Evolutionary conservation across 1,140 invertebrate species (phyloP).

Genomic region (Drosophila repletoides): DNA sequence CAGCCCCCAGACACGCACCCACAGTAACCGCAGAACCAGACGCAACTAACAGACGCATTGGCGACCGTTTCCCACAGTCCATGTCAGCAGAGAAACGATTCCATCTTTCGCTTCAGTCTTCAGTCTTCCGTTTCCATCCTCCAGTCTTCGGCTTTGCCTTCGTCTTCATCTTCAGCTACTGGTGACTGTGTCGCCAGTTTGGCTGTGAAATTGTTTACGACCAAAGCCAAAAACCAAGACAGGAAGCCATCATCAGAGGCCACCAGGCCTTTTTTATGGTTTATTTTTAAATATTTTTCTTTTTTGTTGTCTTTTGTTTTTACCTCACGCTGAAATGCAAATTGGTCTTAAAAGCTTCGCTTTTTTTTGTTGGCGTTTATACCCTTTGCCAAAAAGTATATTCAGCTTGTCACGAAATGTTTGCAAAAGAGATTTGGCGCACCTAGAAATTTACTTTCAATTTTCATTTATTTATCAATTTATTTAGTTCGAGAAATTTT

Average conservation of each 20-base stretch:
- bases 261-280: slow-evolving; percentile 42
- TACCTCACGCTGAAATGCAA: slow-evolving; percentile 39
- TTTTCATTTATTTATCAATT: no score
- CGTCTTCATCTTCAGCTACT: neutral
- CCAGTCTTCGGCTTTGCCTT: neutral
- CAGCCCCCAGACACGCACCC: slow-evolving; percentile 57
- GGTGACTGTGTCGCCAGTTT: slow-evolving; percentile 45
- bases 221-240: slow-evolving; percentile 42
- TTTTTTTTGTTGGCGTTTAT: no score
- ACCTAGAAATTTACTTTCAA: no score
- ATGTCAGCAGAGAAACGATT: slow-evolving; percentile 14
- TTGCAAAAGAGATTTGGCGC: no score
- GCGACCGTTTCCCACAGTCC: slow-evolving; percentile 57
- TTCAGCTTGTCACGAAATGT: no score
- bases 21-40: slow-evolving; percentile 39
- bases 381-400: no score
- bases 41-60: slow-evolving; percentile 26
- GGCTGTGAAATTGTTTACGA: slow-evolving; percentile 65
- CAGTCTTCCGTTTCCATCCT: neutral
- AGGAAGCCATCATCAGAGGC: slow-evolving; percentile 52
- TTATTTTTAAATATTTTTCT: slow-evolving; percentile 16
- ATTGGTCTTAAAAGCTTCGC: slow-evolving; percentile 26
- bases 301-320: slow-evolving; percentile 9
- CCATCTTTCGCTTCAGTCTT: neutral
- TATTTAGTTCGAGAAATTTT: no score